Conservation (phyloP, 2,888 invertebrate species). For the Monochamus alternatus region DNA sequence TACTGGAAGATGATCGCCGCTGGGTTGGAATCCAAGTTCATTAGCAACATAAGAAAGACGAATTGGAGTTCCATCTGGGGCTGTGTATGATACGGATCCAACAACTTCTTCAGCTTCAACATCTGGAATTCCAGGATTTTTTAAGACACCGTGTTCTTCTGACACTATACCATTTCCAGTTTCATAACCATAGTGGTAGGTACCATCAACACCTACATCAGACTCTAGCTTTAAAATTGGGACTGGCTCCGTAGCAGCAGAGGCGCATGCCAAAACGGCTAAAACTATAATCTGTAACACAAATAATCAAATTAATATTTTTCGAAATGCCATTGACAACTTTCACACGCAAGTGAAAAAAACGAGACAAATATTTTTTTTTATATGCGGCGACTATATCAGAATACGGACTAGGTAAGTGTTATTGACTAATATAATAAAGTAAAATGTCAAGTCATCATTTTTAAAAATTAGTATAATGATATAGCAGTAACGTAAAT, state of each 20-base stretch:
- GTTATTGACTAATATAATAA: too few species aligned
- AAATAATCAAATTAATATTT: too few species aligned
- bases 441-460: too few species aligned
- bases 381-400: too few species aligned
- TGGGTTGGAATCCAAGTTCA: slow-evolving; percentile 75
- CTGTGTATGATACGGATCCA: slow-evolving; percentile 74
- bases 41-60: slow-evolving; percentile 75
- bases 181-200: slow-evolving; percentile 77
- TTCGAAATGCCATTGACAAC: too few species aligned
- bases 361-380: too few species aligned
- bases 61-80: slow-evolving; percentile 76
- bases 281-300: slow-evolving; percentile 46
- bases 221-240: slow-evolving; percentile 81
- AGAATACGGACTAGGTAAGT: too few species aligned
- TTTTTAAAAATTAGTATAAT: too few species aligned
- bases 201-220: slow-evolving; percentile 80
- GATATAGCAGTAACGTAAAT: too few species aligned
- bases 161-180: slow-evolving; percentile 75
- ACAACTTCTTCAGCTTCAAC: slow-evolving; percentile 72
- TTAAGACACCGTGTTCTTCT: slow-evolving; percentile 75
- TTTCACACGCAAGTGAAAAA: too few species aligned
- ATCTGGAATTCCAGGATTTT: slow-evolving; percentile 73
- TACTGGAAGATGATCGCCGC: slow-evolving; percentile 72
- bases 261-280: slow-evolving; percentile 54
- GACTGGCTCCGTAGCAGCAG: slow-evolving; percentile 74